Base-by-base conservation (phyloP, 2,888 invertebrate species). In the Ectropis crepuscularia region DNA sequence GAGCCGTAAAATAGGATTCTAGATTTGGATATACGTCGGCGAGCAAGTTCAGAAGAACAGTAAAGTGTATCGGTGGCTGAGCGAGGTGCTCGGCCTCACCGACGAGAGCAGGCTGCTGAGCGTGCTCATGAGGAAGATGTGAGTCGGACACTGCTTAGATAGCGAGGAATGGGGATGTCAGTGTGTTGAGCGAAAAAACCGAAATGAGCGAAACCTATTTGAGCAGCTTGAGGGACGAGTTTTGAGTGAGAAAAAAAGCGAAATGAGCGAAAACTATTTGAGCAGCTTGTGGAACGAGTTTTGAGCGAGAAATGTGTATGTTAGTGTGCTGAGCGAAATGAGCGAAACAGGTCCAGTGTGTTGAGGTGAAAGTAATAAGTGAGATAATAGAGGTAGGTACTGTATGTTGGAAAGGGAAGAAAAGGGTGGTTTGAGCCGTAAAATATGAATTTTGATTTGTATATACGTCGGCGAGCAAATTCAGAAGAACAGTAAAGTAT, bases 401-500 rank as follows among this genome's bases (percentile, higher is more conserved):
- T 2, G 16, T 28, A 28, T 28, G 16, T 28, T 28, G 16, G 16
- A 28, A 28, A 75, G 16, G 16, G 16, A n/a, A n/a, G n/a, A n/a
- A n/a, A n/a, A n/a, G n/a, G n/a, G n/a, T n/a, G n/a, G n/a, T n/a
- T n/a, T n/a, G n/a, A n/a, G n/a, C n/a, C n/a, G n/a, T n/a, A n/a
- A 28, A 28, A 28, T 28, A 28, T 1, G 16, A 28, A 2, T 28
- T 28, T 28, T 28, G 16, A 28, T 28, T 28, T 28, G 16, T 92
- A 99, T 99, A 77, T 99, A 99, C 90, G 98, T 99, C 53, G 98
- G 99, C 16, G 99, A 99, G 91, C 99, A 99, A 88, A 96, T 97
- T 45, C 97, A 97, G 93, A 98, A 97, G 87, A 97, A 97, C 83
- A 97, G 97, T 68, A 98, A 98, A 91, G 98, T 99, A 16, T 99